A percentile compares a stretch with the other conserved stretches of the same genome.
Evolutionary conservation across 2,888 invertebrate genomes (phyloP).

Genomic region (Athripsodes cinereus): DNA sequence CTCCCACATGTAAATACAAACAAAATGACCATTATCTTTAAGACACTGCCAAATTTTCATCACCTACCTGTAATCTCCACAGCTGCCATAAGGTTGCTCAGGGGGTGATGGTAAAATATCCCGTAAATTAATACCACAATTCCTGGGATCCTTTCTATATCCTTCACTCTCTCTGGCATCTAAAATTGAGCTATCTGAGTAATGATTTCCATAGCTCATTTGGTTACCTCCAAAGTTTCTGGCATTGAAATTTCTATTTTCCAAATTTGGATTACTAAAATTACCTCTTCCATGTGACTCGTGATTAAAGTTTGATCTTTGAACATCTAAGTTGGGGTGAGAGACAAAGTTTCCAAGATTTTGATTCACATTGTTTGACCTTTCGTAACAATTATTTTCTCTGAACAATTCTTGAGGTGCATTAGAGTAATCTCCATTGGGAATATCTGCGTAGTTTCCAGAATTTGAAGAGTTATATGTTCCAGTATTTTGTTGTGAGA

Average conservation of each 20-base stretch:
- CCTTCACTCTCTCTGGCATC: conserved; percentile 18
- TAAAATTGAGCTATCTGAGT: conserved; percentile 25
- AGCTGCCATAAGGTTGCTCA: conserved; percentile 26
- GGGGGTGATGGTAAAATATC: conserved; percentile 25
- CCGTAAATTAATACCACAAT: conserved; percentile 45
- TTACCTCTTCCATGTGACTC: conserved; percentile 21
- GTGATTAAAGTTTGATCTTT: conserved; percentile 16
- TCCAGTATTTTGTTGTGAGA: conserved; percentile 36
- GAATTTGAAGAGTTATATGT: conserved; percentile 29
- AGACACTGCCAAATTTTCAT: too few species aligned
- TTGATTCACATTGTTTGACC: conserved; percentile 17
- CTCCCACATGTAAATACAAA: not conserved
- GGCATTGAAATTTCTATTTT: conserved; percentile 13
- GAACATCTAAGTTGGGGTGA: conserved; percentile 26
- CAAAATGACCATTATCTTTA: too few species aligned
- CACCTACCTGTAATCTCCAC: conserved; percentile 24
- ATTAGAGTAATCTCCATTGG: conserved; percentile 20
- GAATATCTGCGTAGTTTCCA: conserved; percentile 27
- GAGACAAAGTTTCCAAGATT: conserved; percentile 25
- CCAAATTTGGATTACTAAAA: conserved; percentile 26
- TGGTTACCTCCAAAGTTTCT: conserved; percentile 16
- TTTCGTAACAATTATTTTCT: conserved; percentile 25
- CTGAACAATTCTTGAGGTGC: conserved; percentile 20
- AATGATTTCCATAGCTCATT: conserved; percentile 24
- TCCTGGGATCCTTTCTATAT: conserved; percentile 36